These are phyloP conservation scores for Chironex yamaguchii DNA, from an alignment of 30 jellyfish, hydroid and myxozoan species.

Conservation along the genomic window DNA sequence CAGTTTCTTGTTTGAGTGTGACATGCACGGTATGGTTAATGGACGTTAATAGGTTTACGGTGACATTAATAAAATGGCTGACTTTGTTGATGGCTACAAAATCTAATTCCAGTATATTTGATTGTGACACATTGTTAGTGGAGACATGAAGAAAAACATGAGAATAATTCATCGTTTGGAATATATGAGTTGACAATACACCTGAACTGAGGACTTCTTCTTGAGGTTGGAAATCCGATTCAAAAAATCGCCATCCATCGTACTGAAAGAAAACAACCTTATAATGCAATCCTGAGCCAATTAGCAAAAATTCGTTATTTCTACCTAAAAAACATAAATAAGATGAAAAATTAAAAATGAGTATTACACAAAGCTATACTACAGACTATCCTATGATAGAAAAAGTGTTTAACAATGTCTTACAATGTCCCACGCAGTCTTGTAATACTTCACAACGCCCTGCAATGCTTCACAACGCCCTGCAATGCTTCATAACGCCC, in stretches of 20 bases:
- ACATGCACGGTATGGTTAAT: conserved; percentile 47
- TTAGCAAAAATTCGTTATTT: conserved; percentile 74
- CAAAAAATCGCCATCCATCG: conserved; percentile 95
- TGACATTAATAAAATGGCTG: conserved; percentile 20
- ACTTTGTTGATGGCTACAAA: not conserved
- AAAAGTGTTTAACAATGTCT: too few relatives aligned
- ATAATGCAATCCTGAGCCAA: conserved; percentile 16
- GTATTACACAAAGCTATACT: too few relatives aligned
- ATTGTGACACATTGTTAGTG: not conserved
- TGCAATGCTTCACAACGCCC: too few relatives aligned
- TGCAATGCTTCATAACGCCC: too few relatives aligned
- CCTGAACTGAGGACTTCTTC: conserved; percentile 10
- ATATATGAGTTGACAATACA: not conserved
- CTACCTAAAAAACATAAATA: conserved; percentile 51
- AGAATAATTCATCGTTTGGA: not conserved
- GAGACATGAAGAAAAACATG: not conserved
- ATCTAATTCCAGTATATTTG: not conserved
- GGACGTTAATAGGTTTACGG: conserved; percentile 20
- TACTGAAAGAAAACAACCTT: conserved; percentile 60
- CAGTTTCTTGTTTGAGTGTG: not conserved
- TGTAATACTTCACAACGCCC: too few relatives aligned
- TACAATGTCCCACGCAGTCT: too few relatives aligned
- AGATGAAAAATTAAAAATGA: too few relatives aligned
- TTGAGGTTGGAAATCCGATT: conserved; percentile 35
- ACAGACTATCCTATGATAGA: too few relatives aligned